These are phyloP conservation scores for Dryobates pubescens DNA, from an alignment of 2,797 vertebrate genomes.

Conservation along the genomic window DNA sequence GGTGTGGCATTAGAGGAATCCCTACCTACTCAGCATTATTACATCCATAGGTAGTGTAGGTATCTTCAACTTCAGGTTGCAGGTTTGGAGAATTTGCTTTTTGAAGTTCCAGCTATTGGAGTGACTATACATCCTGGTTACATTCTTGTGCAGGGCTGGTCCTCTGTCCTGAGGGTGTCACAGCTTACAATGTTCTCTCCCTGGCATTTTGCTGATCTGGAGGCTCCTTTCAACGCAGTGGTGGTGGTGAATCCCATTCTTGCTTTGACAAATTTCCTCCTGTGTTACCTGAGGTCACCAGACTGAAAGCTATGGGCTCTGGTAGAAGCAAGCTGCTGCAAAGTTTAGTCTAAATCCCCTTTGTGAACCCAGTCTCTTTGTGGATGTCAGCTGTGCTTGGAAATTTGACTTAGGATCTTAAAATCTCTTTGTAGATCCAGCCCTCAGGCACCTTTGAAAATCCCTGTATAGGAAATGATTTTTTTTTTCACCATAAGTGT, in stretches of 20 bases:
- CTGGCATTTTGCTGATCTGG: not conserved
- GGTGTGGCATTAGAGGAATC: not conserved
- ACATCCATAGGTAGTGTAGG: rapidly evolving
- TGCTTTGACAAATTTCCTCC: not conserved
- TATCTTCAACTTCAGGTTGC: not conserved
- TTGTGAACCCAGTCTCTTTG: not conserved
- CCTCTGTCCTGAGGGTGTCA: not conserved
- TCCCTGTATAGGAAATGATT: constrained; percentile 26
- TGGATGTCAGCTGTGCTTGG: not conserved
- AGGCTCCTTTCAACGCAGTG: not conserved
- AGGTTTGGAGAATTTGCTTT: not conserved
- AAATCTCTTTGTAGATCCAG: constrained; percentile 19
- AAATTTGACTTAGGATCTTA: constrained; percentile 32
- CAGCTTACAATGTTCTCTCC: not conserved
- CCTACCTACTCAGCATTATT: not conserved
- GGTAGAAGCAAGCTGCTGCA: not conserved
- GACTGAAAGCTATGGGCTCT: not conserved
- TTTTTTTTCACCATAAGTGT: not conserved
- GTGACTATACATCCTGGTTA: rapidly evolving
- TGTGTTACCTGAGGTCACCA: not conserved
- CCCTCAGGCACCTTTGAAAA: constrained; percentile 26
- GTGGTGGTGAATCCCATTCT: not conserved
- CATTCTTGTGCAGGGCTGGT: not conserved
- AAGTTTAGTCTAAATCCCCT: not conserved
- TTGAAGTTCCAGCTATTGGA: not conserved